A percentile compares a stretch with the other conserved stretches of the same genome.
phyloP scores from a whole-genome alignment of 2,113 vertebrate genomes.

The Smithornis capensis region DNA sequence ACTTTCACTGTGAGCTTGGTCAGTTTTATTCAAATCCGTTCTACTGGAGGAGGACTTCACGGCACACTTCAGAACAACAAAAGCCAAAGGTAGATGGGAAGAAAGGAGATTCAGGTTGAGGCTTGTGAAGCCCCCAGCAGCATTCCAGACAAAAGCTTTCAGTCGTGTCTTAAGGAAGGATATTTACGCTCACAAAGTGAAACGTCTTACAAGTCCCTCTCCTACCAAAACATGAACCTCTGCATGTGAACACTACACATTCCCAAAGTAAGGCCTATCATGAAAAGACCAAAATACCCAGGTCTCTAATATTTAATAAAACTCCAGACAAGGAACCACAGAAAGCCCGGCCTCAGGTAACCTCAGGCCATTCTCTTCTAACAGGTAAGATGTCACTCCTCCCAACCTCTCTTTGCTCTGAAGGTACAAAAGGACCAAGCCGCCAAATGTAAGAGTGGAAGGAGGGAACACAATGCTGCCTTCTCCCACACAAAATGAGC shows the following conservation, averaged over 20 bases:
- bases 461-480: neutral
- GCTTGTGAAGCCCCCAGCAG: slow-evolving; percentile 24
- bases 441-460: neutral
- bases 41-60: neutral
- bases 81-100: neutral
- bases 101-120: neutral
- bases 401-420: neutral
- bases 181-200: neutral
- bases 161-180: neutral
- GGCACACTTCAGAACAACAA: neutral
- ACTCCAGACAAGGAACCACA: neutral
- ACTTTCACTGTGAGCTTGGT: neutral
- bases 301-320: neutral
- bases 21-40: neutral
- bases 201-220: neutral
- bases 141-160: slow-evolving; percentile 46
- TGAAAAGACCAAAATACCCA: neutral
- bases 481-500: neutral
- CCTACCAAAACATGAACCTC: neutral
- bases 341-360: neutral
- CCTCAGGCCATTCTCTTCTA: fast-evolving
- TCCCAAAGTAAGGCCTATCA: neutral
- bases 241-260: neutral
- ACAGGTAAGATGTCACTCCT: neutral
- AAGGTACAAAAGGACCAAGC: neutral